Percentiles rank a stretch among this genome's conserved stretches.
These are phyloP conservation scores for Bradypodion pumilum DNA, from an alignment of 2,797 vertebrate species.

Conservation along the genomic window DNA sequence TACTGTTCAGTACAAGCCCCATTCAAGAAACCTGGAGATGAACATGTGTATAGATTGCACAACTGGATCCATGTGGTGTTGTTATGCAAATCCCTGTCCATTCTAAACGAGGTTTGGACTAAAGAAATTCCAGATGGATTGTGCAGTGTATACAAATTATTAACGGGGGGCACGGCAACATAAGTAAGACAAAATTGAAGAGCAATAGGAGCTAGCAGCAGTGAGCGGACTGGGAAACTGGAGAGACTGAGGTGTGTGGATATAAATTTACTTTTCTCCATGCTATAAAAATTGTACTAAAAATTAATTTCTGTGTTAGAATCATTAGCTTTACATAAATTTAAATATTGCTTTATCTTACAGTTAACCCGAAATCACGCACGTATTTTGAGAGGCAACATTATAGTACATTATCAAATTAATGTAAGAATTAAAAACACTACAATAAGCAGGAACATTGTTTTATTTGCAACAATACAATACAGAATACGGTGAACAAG, in stretches of 20 bases:
- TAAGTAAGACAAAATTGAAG: slow-evolving; percentile 25
- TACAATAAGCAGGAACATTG: not conserved
- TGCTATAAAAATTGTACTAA: slow-evolving; percentile 52
- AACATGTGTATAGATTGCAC: not conserved
- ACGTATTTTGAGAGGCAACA: slow-evolving; percentile 17
- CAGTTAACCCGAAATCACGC: not conserved
- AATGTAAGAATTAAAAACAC: not conserved
- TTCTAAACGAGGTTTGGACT: not conserved
- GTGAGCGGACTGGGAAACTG: not conserved
- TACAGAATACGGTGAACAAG: not conserved
- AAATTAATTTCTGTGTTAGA: slow-evolving; percentile 28
- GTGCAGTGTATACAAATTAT: slow-evolving; percentile 22
- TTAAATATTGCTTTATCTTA: slow-evolving; percentile 26
- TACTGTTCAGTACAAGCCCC: slow-evolving; percentile 2
- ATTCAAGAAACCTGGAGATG: not conserved
- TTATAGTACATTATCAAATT: not conserved
- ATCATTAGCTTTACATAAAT: slow-evolving; percentile 33
- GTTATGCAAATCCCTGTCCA: not conserved
- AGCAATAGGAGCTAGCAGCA: slow-evolving; percentile 11
- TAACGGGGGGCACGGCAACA: not conserved
- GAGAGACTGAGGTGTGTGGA: not conserved
- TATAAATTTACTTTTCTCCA: slow-evolving; percentile 3
- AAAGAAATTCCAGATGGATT: slow-evolving; percentile 17
- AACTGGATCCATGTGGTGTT: accelerated
- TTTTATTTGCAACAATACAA: not conserved